Evolutionary conservation across 2,113 vertebrate species (phyloP).

Genomic region (Gambusia affinis): DNA sequence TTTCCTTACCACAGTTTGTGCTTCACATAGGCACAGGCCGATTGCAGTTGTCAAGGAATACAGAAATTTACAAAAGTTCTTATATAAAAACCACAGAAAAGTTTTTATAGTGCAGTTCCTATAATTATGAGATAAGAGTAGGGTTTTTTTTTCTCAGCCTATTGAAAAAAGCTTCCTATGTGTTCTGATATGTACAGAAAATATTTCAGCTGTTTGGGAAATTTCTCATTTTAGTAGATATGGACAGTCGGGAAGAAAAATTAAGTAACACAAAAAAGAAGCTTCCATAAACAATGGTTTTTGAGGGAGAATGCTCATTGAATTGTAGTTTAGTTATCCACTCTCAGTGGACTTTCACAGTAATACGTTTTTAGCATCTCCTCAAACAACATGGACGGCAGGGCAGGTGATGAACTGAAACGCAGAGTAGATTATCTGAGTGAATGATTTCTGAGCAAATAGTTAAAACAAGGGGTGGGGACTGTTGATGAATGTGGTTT

Average conservation of each 20-base stretch:
- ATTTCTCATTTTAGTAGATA: slow-evolving; percentile 4
- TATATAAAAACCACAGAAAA: too few relatives aligned
- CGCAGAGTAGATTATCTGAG: background rate
- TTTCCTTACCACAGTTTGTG: too few relatives aligned
- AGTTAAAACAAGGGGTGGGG: background rate
- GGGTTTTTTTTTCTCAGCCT: too few relatives aligned
- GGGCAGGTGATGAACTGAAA: background rate
- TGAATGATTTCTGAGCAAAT: background rate
- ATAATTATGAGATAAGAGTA: too few relatives aligned
- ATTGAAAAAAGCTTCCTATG: too few relatives aligned
- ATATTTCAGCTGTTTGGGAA: background rate
- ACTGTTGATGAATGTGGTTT: background rate
- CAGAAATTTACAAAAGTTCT: too few relatives aligned
- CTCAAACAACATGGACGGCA: background rate
- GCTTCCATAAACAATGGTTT: slow-evolving; percentile 38
- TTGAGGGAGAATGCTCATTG: background rate
- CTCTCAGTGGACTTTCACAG: background rate
- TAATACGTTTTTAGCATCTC: background rate
- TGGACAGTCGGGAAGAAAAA: slow-evolving; percentile 32
- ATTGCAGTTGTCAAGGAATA: too few relatives aligned
- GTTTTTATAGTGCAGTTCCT: too few relatives aligned
- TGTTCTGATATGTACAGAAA: too few relatives aligned
- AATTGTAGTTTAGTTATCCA: slow-evolving; percentile 13
- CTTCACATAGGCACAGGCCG: too few relatives aligned
- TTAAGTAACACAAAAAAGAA: slow-evolving; percentile 24